These are phyloP conservation scores for Cariama cristata DNA, from an alignment of 2,113 vertebrate genomes.

Conservation along the genomic window DNA sequence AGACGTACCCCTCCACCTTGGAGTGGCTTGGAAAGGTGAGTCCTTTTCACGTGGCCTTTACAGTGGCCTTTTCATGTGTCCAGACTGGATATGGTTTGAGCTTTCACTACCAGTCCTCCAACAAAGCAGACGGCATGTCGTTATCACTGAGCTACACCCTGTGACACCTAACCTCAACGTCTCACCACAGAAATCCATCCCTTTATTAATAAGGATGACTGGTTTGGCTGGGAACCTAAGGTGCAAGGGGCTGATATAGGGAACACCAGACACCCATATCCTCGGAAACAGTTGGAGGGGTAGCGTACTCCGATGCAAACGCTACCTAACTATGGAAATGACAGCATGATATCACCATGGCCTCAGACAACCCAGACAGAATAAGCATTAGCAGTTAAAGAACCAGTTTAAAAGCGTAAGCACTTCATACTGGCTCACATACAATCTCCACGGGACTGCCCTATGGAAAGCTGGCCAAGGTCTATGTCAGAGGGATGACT, in stretches of 20 bases:
- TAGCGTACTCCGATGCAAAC: not conserved
- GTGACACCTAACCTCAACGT: conserved; percentile 61
- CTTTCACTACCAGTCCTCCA: not conserved
- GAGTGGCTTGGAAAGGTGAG: not conserved
- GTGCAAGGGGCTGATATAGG: conserved; percentile 46
- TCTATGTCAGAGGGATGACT: conserved; percentile 38
- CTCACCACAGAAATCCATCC: conserved; percentile 67
- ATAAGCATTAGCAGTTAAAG: not conserved
- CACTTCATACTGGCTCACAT: not conserved
- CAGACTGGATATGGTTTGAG: not conserved
- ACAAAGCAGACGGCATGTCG: not conserved
- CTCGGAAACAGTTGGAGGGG: not conserved
- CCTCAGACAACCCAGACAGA: not conserved
- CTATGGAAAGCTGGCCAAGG: not conserved
- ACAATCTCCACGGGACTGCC: not conserved
- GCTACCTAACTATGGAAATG: not conserved
- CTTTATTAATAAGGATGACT: conserved; percentile 57
- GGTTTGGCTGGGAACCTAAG: not conserved
- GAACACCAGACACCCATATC: conserved; percentile 22
- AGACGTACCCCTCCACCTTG: not conserved
- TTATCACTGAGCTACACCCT: conserved; percentile 27
- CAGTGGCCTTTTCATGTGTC: not conserved
- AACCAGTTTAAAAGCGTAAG: not conserved
- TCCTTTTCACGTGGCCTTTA: no score
- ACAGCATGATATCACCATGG: not conserved